Base-by-base conservation (phyloP, 2,888 invertebrate species). In the Phengaris arion region DNA sequence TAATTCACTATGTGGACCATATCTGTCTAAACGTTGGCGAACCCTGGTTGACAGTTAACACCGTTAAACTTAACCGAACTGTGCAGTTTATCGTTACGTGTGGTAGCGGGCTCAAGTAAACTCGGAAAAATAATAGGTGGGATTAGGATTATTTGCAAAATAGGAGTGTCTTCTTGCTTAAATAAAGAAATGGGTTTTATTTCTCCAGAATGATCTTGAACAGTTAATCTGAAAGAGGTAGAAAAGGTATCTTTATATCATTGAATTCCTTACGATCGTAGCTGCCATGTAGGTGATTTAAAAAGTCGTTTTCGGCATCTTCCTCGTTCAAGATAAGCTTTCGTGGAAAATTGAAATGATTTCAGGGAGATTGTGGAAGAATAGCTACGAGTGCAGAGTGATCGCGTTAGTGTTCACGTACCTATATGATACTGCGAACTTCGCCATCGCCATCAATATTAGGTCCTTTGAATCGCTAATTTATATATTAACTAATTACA, bases 221-320 rank as follows among this genome's bases (percentile, higher is more conserved):
- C 59, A 22, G 10, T 59, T 59, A 59, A 59, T 22, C 59, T 10
- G 22, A 59, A 59, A 59, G 22, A 59, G 59, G 52, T n/a, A n/a
- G n/a, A n/a, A n/a, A n/a, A 1, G 22, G 52, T 52, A 64, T 64
- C 64, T 64, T 64, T 22, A 12, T 64, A 64, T 64, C 64, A 64
- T 64, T 45, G 35, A 64, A 64, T 64, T 64, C 64, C 35, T 0
- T 12, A 6, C 35, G 64, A 64, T 45, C 64, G 64, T 64, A 64
- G 64, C 64, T 45, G 64, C 12, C 64, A 64, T 64, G 64, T 64
- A 4, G 12, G 64, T 64, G 13, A 64, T 64, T 64, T 64, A 45
- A 35, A 64, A 45, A 64, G 35, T 64, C 35, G 64, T 64, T 64
- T 7, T 64, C 2, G 45, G 35, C 64, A 12, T 10, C 64, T 13